phyloP scores from a whole-genome alignment of 2,888 invertebrate species.

The Anthoptus insignis region DNA sequence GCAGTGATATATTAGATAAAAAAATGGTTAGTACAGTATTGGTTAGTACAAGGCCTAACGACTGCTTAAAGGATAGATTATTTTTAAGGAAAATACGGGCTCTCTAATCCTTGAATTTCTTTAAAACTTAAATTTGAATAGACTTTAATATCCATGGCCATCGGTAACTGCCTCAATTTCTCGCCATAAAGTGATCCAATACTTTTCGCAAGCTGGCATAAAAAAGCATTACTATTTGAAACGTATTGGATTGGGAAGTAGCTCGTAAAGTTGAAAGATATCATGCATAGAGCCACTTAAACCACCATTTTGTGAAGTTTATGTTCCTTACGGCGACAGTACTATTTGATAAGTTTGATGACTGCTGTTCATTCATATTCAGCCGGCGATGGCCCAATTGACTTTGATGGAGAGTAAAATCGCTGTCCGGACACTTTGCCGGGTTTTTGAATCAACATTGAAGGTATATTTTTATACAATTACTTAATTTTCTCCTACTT shows the following conservation, averaged over 20 bases:
- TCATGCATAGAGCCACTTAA: neutral
- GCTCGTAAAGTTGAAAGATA: neutral
- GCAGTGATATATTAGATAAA: too few relatives aligned
- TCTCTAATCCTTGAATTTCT: too few relatives aligned
- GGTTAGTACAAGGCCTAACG: too few relatives aligned
- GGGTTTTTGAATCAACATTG: conserved; percentile 2
- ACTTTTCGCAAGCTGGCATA: too few relatives aligned
- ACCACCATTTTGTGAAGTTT: neutral
- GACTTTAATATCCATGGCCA: too few relatives aligned
- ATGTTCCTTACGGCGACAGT: neutral
- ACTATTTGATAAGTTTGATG: neutral
- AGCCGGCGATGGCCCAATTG: conserved; percentile 1
- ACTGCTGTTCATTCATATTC: conserved; percentile 20
- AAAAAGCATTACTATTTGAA: neutral
- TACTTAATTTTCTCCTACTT: neutral
- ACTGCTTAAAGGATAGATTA: too few relatives aligned
- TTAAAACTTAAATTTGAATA: too few relatives aligned
- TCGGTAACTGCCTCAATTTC: too few relatives aligned
- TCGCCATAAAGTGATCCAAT: too few relatives aligned
- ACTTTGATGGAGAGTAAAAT: conserved; percentile 21
- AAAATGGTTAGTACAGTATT: too few relatives aligned
- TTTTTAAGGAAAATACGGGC: too few relatives aligned
- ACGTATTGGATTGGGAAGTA: neutral
- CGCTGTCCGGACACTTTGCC: neutral
- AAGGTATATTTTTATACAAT: conserved; percentile 3